Base-by-base conservation (phyloP, 2,797 vertebrate species). In the Cynopterus sphinx region DNA sequence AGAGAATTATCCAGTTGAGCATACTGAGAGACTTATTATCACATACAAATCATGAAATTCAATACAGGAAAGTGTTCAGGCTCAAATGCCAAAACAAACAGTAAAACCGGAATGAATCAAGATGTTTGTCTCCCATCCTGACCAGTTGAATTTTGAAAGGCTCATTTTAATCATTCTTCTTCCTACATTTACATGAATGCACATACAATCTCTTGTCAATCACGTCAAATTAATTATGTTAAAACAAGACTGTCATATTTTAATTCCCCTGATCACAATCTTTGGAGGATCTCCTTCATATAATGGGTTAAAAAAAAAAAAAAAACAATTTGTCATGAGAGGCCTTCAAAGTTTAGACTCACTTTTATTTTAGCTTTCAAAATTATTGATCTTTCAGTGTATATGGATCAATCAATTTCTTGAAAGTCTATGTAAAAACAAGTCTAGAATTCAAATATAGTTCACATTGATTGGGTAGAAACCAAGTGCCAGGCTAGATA, bases 1-100 rank as follows among this genome's bases (percentile, higher is more conserved):
- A 67, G 8, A 49, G 31, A 98, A 96, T 95, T 96, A 92, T 55
- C 36, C 91, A 94, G 33, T 88, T 65, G 79, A 46, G 21, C 43
- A 85, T 57, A 73, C 7, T 68, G 61, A 97, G 92, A 96, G 75
- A 4, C 1, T 73, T 65, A 91, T 67, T 96, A 86, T 95, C 28
- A 96, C 19, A 91, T 4, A 21, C 15, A 33, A 53, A 95, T 97
- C 87, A n/a, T 65, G 12, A 79, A 90, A 51, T 55, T 92, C 59
- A 97, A 81, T 46, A 91, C 3, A 53, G 59, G 93, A 92, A 90
- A 9, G 0, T 82, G 43, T 43, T 55, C 21, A 87, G 13, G 31
- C 39, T 0, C 87, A 94, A n/a, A 89, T 5, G 10, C 15, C 28
- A 83, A 49, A 87, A 61, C 5, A 59, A 57, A 71, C 8, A 65